Evolutionary conservation across 2,113 vertebrate genomes (phyloP).

Genomic region (Cranoglanis bouderius): DNA sequence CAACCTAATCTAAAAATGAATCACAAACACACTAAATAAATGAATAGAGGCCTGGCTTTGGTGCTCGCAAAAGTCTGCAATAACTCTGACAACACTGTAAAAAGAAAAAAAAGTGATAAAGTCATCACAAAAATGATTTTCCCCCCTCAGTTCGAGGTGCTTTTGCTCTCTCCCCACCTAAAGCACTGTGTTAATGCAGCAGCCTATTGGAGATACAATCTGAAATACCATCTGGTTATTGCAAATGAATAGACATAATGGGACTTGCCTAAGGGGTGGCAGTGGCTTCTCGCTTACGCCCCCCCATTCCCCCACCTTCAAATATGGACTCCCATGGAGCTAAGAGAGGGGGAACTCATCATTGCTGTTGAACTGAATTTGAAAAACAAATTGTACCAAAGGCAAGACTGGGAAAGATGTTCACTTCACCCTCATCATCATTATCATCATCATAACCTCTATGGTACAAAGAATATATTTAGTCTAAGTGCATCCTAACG

Average conservation of each 20-base stretch:
- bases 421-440: background rate
- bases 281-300: slow-evolving; percentile 2
- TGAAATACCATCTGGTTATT: slow-evolving; percentile 53
- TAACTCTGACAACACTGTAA: background rate
- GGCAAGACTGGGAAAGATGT: slow-evolving; percentile 8
- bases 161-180: slow-evolving; percentile 23
- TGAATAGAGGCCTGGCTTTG: background rate
- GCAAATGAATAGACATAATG: slow-evolving; percentile 50
- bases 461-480: slow-evolving; percentile 17
- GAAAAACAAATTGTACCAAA: slow-evolving; percentile 13
- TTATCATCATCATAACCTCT: slow-evolving; percentile 11
- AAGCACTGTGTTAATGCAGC: slow-evolving; percentile 38
- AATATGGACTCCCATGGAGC: slow-evolving; percentile 5
- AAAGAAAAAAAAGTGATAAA: background rate
- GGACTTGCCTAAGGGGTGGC: slow-evolving; percentile 44
- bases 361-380: no score
- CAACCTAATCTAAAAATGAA: slow-evolving; percentile 35
- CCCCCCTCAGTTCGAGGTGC: background rate
- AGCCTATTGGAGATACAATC: slow-evolving; percentile 47
- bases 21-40: slow-evolving; percentile 21
- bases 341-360: background rate
- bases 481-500: slow-evolving; percentile 6
- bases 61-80: background rate
- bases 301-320: background rate
- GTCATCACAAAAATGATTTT: background rate